Conservation (phyloP, 2,888 invertebrate genomes). For the Nycteola revayana region DNA sequence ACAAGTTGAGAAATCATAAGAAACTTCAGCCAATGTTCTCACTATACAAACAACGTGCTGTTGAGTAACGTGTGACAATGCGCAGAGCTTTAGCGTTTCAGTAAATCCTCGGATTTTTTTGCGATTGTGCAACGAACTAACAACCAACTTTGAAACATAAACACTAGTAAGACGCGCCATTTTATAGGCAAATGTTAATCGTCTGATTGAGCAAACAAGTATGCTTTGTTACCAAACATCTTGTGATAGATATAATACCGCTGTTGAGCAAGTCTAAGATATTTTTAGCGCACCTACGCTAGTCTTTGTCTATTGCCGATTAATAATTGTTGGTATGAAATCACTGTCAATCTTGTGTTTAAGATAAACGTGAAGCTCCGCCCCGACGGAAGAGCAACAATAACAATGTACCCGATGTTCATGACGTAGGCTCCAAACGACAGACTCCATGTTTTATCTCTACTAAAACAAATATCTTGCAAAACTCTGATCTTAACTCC, state of each 20-base stretch:
- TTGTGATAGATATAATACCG: slow-evolving; percentile 47
- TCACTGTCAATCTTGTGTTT: not conserved
- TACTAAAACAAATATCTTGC: slow-evolving; percentile 9
- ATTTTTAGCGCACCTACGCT: slow-evolving; percentile 49
- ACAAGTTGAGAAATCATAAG: slow-evolving; percentile 39
- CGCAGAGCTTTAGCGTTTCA: slow-evolving; percentile 17
- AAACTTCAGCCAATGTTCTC: slow-evolving; percentile 44
- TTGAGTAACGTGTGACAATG: slow-evolving; percentile 38
- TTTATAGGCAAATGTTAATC: slow-evolving; percentile 71
- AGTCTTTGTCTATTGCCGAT: slow-evolving; percentile 26
- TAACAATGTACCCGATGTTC: slow-evolving; percentile 1
- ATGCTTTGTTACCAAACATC: slow-evolving; percentile 67
- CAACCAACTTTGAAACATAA: slow-evolving; percentile 42
- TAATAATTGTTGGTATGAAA: slow-evolving; percentile 1
- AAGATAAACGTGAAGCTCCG: too few relatives aligned
- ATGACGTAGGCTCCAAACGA: slow-evolving; percentile 4
- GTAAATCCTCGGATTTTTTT: slow-evolving; percentile 20
- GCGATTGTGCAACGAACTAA: slow-evolving; percentile 36
- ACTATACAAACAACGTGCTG: slow-evolving; percentile 38
- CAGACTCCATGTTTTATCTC: slow-evolving; percentile 10
- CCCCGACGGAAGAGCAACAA: slow-evolving; percentile 6
- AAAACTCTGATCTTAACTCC: slow-evolving; percentile 3
- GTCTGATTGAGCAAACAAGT: slow-evolving; percentile 65
- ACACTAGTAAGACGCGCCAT: slow-evolving; percentile 42
- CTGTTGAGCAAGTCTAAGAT: slow-evolving; percentile 51